Evolutionary conservation across 2,113 vertebrate species (phyloP).

Genomic region (Herpailurus yagouaroundi): DNA sequence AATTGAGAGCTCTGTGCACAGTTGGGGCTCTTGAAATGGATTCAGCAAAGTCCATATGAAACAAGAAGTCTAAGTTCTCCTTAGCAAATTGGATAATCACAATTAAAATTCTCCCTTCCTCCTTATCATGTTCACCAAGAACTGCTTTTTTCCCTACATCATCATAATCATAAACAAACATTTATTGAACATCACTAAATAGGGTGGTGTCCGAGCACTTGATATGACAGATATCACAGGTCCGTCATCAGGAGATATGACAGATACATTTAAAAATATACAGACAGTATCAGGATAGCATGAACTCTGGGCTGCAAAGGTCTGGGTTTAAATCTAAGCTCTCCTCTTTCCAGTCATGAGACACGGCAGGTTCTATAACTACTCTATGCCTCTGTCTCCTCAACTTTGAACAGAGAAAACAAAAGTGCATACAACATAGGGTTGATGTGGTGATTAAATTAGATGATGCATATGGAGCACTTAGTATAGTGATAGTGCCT

Average conservation of each 20-base stretch:
- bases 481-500: background rate
- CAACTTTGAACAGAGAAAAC: background rate
- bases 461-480: background rate
- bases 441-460: background rate
- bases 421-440: background rate
- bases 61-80: background rate
- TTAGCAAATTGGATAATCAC: background rate
- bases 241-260: background rate
- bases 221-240: background rate
- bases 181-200: background rate
- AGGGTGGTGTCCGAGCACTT: background rate
- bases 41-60: background rate
- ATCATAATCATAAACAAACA: background rate
- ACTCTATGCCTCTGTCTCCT: slow-evolving; percentile 13
- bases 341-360: background rate
- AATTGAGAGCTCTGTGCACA: background rate
- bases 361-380: background rate
- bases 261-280: background rate
- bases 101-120: background rate
- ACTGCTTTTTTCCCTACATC: background rate
- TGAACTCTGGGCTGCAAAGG: background rate
- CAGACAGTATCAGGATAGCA: background rate
- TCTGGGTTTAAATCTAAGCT: background rate
- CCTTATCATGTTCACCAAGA: background rate
- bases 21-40: background rate